Evolutionary conservation across 2,113 vertebrate species (phyloP).

Genomic region (Grantiella picta): DNA sequence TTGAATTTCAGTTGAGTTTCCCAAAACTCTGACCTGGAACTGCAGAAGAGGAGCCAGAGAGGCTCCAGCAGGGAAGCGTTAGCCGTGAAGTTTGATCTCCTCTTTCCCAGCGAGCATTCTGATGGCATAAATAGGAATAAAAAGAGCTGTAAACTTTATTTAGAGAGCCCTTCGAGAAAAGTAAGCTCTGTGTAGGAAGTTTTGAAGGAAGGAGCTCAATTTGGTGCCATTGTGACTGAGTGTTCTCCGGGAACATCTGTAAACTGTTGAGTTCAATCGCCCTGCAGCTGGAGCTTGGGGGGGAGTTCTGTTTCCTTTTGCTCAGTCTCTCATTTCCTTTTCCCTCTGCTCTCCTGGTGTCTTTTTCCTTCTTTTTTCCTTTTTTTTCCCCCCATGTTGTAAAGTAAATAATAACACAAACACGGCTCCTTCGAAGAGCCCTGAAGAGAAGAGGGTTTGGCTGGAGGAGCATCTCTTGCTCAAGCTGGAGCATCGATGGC

Average conservation of each 20-base stretch:
- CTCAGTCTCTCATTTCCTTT: constrained; percentile 21
- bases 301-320: not conserved
- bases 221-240: constrained; percentile 5
- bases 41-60: not conserved
- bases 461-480: not conserved
- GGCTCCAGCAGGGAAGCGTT: not conserved
- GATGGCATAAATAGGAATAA: not conserved
- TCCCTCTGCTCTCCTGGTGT: not conserved
- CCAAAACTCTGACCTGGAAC: not conserved
- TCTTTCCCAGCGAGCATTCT: not conserved
- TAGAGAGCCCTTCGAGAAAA: constrained; percentile 16
- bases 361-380: not conserved
- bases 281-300: constrained; percentile 23
- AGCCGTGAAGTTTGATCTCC: not conserved
- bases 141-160: not conserved
- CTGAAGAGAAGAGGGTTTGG: not conserved
- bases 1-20: not conserved
- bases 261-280: constrained; percentile 43
- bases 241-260: constrained; percentile 51
- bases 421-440: not conserved
- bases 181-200: not conserved
- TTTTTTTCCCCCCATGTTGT: not conserved
- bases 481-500: not conserved
- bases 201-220: constrained; percentile 29
- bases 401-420: not conserved